Base-by-base conservation (phyloP, 1,140 invertebrate genomes). In the Rhysida immarginata region DNA sequence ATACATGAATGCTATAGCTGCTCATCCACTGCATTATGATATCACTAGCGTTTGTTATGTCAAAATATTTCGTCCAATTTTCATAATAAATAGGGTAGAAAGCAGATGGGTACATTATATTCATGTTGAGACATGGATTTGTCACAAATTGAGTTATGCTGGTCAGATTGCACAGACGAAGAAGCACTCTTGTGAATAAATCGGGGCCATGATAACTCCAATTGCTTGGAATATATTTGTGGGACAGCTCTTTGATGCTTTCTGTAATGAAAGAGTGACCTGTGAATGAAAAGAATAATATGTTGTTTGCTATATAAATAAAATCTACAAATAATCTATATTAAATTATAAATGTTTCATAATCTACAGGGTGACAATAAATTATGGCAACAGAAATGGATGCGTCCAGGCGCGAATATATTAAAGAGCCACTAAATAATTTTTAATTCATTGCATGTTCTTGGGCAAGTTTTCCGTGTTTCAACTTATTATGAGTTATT, bases 191-290 rank as follows among this genome's bases (percentile, higher is more conserved):
- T 2, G 82, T 84, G 18, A 87, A 78, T 0, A 85, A 81, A 0
- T 80, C 79, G 1, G 82, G 83, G 0, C 83, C 83, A 62, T 84
- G 85, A 61, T 81, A 73, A 1, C 81, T 80, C 82, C 82, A 85
- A 57, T 77, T 64, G 26, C 74, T 62, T 11, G 77, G 26, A 26
- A 25, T 46, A 45, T 61, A 63, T 16, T 56, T 56, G 23, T 25
- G 78, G n/a, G 74, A 71, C 61, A 81, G 84, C 63, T 80, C 78
- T 3, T 62, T 60, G 27, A 72, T 70, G 1, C 84, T 68, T 50
- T 82, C 77, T 0, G 71, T 69, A 14, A 84, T 56, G 78, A 81
- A 1, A 80, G 68, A 26, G 69, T 65, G 56, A 76, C 77, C 2
- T 21, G n/a, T n/a, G n/a, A n/a, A n/a, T n/a, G n/a, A n/a, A n/a